Evolutionary conservation across 1,140 invertebrate genomes (phyloP), one percentile per base, ranked within the genome.

Genomic region (Pseudomyrmex dendroicus): DNA sequence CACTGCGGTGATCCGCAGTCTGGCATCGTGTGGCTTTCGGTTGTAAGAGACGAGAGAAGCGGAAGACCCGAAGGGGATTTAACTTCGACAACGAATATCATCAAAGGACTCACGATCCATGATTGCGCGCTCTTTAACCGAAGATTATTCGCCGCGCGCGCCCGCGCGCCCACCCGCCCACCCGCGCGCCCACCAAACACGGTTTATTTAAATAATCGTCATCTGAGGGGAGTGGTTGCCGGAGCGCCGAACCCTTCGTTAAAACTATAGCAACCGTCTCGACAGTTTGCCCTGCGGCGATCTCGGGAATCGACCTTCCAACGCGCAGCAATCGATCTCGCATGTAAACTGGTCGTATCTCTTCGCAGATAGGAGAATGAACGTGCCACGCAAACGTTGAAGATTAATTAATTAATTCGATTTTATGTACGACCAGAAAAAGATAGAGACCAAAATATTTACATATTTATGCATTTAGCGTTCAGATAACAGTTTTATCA

Each of bases 131-230:
- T 78, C 85, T 86, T 84, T 84, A 57, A 84, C 25, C 68, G 46
- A 78, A 86, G 85, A 89, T 90, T 89, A 87, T 70, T 46, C 77
- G 50, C 54, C 35, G 35, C 35, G 35, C 35, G 35, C 3, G 35
- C 25, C 1, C 25, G 3, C 25, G 25, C 2, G 25, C 4, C 35
- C 35, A 4, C 5, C 5, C 35, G 35, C 25, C 25, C 3, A 2
- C 3, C 2, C 35, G 35, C 5, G 35, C 35, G 35, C 35, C 0
- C 35, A 35, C 35, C 62, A 73, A 86, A 84, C 61, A 73, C 77
- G 78, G 83, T 88, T 90, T 85, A 85, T 90, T 85, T 90, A 90
- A 90, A 89, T 91, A 91, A 91, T 91, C 84, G 86, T 85, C 83
- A 85, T 86, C 84, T 59, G 78, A 25, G 63, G 85, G 80, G 72